Percentiles rank a stretch among this genome's conserved stretches.
phyloP scores from a whole-genome alignment of 2,797 vertebrate genomes.

The Peromyscus aztecus region DNA sequence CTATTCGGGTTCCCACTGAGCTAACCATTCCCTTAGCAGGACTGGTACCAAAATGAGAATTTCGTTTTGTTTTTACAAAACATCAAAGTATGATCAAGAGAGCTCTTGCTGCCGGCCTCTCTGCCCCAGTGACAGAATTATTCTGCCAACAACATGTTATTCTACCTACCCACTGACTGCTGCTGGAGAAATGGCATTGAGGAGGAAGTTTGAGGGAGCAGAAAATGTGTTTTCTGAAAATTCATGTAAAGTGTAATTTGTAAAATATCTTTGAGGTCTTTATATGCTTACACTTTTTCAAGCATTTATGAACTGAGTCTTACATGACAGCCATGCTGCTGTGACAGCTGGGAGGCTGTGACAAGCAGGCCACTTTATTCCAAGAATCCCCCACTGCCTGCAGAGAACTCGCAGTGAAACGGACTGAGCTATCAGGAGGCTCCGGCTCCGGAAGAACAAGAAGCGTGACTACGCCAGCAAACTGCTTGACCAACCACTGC shows the following conservation, averaged over 20 bases:
- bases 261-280: constrained; percentile 35
- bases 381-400: neutral
- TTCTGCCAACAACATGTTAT: neutral
- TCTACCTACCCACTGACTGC: neutral
- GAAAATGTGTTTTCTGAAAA: neutral
- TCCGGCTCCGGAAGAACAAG: neutral
- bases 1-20: neutral
- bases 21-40: constrained; percentile 15
- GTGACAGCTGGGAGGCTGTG: neutral
- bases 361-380: neutral
- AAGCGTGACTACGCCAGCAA: neutral
- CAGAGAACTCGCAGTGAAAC: neutral
- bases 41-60: constrained; percentile 39
- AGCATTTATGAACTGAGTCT: constrained; percentile 14
- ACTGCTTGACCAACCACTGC: neutral
- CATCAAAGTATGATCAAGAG: constrained; percentile 55
- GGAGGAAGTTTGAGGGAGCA: neutral
- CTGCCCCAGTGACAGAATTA: constrained; percentile 22
- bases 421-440: neutral
- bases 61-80: constrained; percentile 64
- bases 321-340: neutral
- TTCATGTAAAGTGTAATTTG: constrained; percentile 7
- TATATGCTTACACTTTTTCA: neutral
- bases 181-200: neutral
- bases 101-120: neutral